phyloP scores from a whole-genome alignment of 2,113 vertebrate genomes.

The Microcebus lehilahytsara region DNA sequence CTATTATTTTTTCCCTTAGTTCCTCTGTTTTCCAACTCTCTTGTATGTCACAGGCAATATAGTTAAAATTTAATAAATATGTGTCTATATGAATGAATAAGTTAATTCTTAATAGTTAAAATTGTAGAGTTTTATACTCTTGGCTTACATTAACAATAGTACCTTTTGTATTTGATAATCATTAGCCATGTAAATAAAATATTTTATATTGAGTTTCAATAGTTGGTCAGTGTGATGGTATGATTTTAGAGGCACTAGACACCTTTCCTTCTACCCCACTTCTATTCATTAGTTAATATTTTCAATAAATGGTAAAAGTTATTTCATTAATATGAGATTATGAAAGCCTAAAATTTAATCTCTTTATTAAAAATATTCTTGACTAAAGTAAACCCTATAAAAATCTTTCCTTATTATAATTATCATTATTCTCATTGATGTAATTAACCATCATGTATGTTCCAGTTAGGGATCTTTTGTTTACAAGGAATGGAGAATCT shows the following conservation, averaged over 20 bases:
- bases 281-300: not conserved
- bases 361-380: not conserved
- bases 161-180: not conserved
- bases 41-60: not conserved
- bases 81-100: not conserved
- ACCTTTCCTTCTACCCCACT: rapidly evolving
- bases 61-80: not conserved
- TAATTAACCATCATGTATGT: not conserved
- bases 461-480: not conserved
- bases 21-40: not conserved
- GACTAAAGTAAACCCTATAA: not conserved
- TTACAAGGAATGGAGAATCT: not conserved
- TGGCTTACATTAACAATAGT: not conserved
- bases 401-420: not conserved
- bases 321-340: not conserved
- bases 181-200: not conserved
- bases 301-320: not conserved
- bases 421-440: not conserved
- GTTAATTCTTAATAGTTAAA: not conserved
- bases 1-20: not conserved
- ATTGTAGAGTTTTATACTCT: not conserved
- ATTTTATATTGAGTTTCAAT: not conserved
- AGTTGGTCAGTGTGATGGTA: not conserved
- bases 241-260: not conserved
- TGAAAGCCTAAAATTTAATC: not conserved